Evolutionary conservation across 2,113 vertebrate species (phyloP).

Genomic region (Gopherus evgoodei): DNA sequence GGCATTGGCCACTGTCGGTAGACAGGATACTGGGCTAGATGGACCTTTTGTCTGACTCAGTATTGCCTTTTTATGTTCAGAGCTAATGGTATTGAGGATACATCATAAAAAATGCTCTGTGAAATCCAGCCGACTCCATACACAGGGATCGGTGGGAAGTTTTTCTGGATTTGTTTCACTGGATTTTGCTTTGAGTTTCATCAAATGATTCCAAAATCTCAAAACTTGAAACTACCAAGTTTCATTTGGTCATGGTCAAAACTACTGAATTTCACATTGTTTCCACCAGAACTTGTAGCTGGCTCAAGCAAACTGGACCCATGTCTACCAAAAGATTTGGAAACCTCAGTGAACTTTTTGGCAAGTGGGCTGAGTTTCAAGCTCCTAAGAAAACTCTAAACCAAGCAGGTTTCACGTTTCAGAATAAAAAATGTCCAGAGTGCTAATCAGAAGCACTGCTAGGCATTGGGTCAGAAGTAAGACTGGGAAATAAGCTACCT

Average conservation of each 20-base stretch:
- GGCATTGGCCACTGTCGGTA: too few relatives aligned
- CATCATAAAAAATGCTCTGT: slow-evolving; percentile 15
- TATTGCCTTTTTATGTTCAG: not conserved
- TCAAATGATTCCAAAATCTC: not conserved
- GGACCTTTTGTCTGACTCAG: too few relatives aligned
- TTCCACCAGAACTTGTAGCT: not conserved
- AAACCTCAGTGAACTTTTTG: not conserved
- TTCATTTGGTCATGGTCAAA: not conserved
- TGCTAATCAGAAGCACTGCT: not conserved
- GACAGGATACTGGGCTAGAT: too few relatives aligned
- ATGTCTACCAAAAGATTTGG: not conserved
- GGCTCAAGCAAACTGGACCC: not conserved
- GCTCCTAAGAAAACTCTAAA: not conserved
- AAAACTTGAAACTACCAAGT: not conserved
- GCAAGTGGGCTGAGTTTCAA: not conserved
- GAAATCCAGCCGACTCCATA: not conserved
- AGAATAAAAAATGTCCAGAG: not conserved
- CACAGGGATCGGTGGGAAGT: not conserved
- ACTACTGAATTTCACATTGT: not conserved
- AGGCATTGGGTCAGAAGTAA: not conserved
- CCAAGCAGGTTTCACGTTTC: not conserved
- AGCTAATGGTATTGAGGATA: not conserved
- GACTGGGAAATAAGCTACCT: not conserved
- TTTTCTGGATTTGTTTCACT: not conserved
- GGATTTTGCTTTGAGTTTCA: not conserved